These are phyloP conservation scores for Ichneumoninae sp. DNA, from an alignment of 2,888 invertebrate genomes.

Conservation along the genomic window DNA sequence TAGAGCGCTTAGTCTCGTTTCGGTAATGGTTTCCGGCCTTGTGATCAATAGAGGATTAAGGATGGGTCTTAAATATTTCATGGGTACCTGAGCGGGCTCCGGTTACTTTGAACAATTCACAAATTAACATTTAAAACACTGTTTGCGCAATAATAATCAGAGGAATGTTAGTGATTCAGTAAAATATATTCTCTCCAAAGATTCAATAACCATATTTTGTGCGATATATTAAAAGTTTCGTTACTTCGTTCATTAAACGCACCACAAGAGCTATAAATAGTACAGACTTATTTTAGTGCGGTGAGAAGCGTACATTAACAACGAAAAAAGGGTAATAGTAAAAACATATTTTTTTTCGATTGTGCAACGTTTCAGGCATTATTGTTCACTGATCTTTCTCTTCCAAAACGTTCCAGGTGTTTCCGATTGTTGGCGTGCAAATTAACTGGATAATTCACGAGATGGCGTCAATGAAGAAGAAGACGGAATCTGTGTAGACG, in stretches of 20 bases:
- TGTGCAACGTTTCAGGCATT: neutral
- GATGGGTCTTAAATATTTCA: neutral
- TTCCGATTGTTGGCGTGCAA: neutral
- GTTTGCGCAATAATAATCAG: conserved; percentile 15
- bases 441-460: neutral
- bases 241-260: neutral
- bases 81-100: conserved; percentile 25
- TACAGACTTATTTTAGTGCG: neutral
- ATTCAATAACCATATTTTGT: conserved; percentile 16
- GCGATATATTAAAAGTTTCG: conserved; percentile 6
- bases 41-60: conserved; percentile 18
- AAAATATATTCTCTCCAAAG: conserved; percentile 24
- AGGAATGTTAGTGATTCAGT: neutral
- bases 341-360: neutral
- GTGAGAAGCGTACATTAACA: neutral
- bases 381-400: neutral
- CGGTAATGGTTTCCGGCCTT: conserved; percentile 13
- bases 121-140: neutral
- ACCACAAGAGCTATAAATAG: neutral
- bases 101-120: conserved; percentile 13
- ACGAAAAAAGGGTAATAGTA: conserved; percentile 5
- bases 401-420: conserved; percentile 1
- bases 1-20: conserved; percentile 5
- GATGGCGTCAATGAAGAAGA: neutral
- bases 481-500: neutral